Percentiles rank a stretch among this genome's conserved stretches.
Conservation (phyloP, 2,113 vertebrate species). For the Himantopus leucocephalus region DNA sequence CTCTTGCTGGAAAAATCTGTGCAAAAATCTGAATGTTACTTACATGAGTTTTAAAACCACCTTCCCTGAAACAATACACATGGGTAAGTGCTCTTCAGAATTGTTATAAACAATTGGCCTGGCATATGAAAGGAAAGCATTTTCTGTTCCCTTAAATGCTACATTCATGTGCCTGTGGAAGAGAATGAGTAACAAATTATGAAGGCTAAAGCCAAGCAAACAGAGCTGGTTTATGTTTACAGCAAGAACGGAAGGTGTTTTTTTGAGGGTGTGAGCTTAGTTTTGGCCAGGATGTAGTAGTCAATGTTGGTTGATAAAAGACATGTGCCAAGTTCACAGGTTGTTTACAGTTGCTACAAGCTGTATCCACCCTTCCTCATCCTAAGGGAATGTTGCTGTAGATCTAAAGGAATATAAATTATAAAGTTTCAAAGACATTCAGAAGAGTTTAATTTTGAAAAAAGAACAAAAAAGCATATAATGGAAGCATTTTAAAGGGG, state of each 20-base stretch:
- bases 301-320: neutral
- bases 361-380: neutral
- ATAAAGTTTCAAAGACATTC: neutral
- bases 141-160: neutral
- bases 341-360: neutral
- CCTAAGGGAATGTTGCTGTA: neutral
- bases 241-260: neutral
- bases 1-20: conserved; percentile 82
- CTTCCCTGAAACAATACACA: conserved; percentile 57
- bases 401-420: neutral
- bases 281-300: neutral
- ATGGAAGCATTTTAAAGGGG: neutral
- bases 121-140: neutral
- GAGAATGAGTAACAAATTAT: neutral
- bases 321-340: neutral
- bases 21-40: conserved; percentile 76
- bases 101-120: neutral
- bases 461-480: neutral
- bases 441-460: neutral
- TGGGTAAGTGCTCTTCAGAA: conserved; percentile 62
- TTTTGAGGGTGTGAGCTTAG: neutral
- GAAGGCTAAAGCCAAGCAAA: neutral
- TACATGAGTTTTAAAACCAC: conserved; percentile 80
- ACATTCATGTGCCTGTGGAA: neutral
- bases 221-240: neutral